Percentiles rank a stretch among this genome's conserved stretches.
Conservation (phyloP, 2,113 vertebrate genomes). For the Lophura nycthemera region DNA sequence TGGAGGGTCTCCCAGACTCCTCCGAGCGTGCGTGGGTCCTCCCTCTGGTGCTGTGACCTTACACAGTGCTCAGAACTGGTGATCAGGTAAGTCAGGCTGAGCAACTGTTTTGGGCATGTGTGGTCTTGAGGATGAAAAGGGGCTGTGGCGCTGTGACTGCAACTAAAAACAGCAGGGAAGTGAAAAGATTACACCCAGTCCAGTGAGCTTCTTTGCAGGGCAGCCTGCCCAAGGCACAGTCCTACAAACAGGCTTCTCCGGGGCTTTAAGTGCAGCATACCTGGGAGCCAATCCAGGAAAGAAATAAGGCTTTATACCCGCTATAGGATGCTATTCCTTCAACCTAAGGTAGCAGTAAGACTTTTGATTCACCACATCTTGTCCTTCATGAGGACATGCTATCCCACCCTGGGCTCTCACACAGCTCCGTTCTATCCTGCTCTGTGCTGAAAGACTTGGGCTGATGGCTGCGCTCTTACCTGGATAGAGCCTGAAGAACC, state of each 20-base stretch:
- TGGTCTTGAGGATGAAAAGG: background rate
- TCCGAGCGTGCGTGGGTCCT: background rate
- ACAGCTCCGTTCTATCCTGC: background rate
- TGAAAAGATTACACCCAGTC: fast-evolving
- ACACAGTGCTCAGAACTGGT: fast-evolving
- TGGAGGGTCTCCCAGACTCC: background rate
- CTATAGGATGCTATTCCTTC: background rate
- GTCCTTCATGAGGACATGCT: fast-evolving
- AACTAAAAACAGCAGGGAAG: background rate
- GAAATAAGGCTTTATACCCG: background rate
- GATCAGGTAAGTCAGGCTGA: background rate
- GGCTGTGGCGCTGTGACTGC: background rate
- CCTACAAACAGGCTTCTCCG: background rate
- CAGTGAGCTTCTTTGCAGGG: background rate
- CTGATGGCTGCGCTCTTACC: constrained; percentile 68
- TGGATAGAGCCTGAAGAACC: constrained; percentile 97
- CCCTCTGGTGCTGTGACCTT: background rate
- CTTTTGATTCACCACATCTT: background rate
- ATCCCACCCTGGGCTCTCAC: background rate
- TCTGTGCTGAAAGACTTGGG: fast-evolving
- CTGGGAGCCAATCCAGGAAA: fast-evolving
- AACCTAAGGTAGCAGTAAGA: background rate
- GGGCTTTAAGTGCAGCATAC: fast-evolving
- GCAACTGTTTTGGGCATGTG: background rate
- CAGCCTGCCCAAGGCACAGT: fast-evolving